Base-by-base conservation (phyloP, 1,140 invertebrate genomes). In the Ostrea denselamellosa region DNA sequence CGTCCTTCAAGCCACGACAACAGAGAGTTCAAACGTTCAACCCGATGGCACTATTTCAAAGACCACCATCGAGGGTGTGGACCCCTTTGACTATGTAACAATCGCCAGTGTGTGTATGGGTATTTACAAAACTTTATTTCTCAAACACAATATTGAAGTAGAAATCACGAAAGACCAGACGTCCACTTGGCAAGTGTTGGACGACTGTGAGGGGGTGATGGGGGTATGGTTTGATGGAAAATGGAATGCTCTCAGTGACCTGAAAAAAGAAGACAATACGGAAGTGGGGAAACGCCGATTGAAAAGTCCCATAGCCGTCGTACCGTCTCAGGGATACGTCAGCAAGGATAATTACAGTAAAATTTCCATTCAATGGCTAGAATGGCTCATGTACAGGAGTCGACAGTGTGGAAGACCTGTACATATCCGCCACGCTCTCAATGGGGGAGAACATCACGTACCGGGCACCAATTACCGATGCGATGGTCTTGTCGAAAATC, bases 331-430 rank as follows among this genome's bases (percentile, higher is more conserved):
- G 12, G 87, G 87, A 62, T 88, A 88, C 53, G 44, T 82, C 53
- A 85, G 12, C 51, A 34, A 82, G 17, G 82, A 89, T 25, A 19
- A 86, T 10, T 89, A 71, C 68, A 87, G 82, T 65, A 87, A 85
- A 62, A 17, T 62, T n/a, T 87, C 89, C 22, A 87, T 87, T 25
- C 68, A 86, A 53, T 89, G 88, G 88, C 62, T 89, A 83, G 88
- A 89, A 52, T 87, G 86, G 86, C 1, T 77, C 0, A 77, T 77
- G 51, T 28, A 89, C 19, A 25, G 65, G 17, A 65, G 85, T 65
- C 83, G 77, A 83, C 51, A 62, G 44, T 3, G 53, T 4, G 87
- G 85, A 17, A 68, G 22, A 83, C 81, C 56, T n/a, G 5, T n/a
- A 9, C 53, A 85, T 54, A 89, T 89, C 34, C 77, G 83, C 9